Conservation (phyloP, 2,888 invertebrate species). For the Spilarctia lutea region DNA sequence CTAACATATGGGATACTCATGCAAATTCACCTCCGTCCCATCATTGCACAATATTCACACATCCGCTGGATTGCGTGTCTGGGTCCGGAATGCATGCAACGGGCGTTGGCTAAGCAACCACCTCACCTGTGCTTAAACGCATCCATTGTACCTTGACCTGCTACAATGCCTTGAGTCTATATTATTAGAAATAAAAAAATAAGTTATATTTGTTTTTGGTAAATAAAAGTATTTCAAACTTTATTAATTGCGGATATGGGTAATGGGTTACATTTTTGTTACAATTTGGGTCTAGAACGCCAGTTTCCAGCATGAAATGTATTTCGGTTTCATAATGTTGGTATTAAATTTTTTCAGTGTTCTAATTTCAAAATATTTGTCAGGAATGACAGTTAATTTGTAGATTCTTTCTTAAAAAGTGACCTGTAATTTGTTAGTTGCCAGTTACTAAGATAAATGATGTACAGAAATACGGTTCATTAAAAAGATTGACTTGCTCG, state of each 20-base stretch:
- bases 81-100: slow-evolving; percentile 44
- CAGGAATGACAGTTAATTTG: slow-evolving; percentile 17
- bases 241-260: too few relatives aligned
- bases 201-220: too few relatives aligned
- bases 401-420: slow-evolving; percentile 23
- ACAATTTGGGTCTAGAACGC: too few relatives aligned
- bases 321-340: not conserved
- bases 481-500: slow-evolving; percentile 39
- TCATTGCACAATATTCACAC: slow-evolving; percentile 44
- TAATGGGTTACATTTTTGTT: too few relatives aligned
- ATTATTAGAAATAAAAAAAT: slow-evolving; percentile 4
- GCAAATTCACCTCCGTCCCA: slow-evolving; percentile 37
- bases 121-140: slow-evolving; percentile 55
- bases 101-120: slow-evolving; percentile 36
- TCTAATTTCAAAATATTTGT: not conserved
- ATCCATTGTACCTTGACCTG: slow-evolving; percentile 56
- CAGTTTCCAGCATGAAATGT: too few relatives aligned
- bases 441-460: slow-evolving; percentile 32
- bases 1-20: slow-evolving; percentile 35
- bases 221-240: too few relatives aligned
- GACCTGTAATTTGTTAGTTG: slow-evolving; percentile 28
- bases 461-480: slow-evolving; percentile 30
- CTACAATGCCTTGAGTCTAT: slow-evolving; percentile 34
- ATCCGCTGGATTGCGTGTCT: slow-evolving; percentile 57
- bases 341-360: not conserved